Evolutionary conservation across 2,113 vertebrate genomes (phyloP).

Genomic region (Nerophis ophidion): DNA sequence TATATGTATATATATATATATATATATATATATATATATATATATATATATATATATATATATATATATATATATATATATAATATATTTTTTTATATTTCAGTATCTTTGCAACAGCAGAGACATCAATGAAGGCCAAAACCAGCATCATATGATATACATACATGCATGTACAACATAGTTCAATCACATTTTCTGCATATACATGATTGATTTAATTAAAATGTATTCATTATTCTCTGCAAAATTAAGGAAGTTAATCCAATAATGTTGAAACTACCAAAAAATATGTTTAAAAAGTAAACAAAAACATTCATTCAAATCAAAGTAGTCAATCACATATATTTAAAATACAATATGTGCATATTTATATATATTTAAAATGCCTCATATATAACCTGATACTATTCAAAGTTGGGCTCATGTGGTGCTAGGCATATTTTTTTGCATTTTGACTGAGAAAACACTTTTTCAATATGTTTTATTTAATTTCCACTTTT

Average conservation of each 20-base stretch:
- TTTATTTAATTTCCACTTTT: conserved; percentile 12
- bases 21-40: too few relatives aligned
- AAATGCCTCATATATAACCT: neutral
- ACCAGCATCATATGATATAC: too few relatives aligned
- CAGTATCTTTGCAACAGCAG: too few relatives aligned
- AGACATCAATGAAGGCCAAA: too few relatives aligned
- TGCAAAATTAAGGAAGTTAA: too few relatives aligned
- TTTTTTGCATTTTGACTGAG: neutral
- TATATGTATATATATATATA: neutral
- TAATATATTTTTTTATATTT: too few relatives aligned
- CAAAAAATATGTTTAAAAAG: neutral
- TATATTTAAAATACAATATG: too few relatives aligned
- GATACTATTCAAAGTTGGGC: neutral
- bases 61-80: too few relatives aligned
- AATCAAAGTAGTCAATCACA: neutral
- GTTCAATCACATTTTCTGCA: neutral
- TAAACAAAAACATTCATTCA: neutral
- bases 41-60: too few relatives aligned
- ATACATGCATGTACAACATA: too few relatives aligned
- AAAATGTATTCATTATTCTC: neutral
- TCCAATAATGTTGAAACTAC: neutral
- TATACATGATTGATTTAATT: neutral
- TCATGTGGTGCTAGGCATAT: neutral
- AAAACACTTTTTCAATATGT: neutral
- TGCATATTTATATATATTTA: neutral